Evolutionary conservation across 2,888 invertebrate genomes (phyloP), one percentile per base, ranked within the genome.

Genomic region (Carpatolechia fugitivella): DNA sequence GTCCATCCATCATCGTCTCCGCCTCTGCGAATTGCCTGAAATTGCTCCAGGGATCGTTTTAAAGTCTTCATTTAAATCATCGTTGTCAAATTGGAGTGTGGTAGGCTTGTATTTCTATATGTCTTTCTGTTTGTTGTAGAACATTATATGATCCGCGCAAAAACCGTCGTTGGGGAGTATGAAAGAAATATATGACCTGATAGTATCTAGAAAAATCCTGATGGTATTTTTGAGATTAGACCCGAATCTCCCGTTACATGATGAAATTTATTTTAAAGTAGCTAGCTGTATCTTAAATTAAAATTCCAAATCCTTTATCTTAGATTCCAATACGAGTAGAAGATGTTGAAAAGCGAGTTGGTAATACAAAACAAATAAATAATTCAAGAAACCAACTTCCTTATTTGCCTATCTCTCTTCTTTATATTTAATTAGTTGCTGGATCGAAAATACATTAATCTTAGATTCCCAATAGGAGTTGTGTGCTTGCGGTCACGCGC

Each of bases 401-500:
- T 29, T 44, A 29, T 44, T 29, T 14, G 29, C 29, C 20, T 38
- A 11, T 33, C n/a, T n/a, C n/a, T 38, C 18, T 41, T 13, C 11
- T 47, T 30, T 20, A 36, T 49, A 36, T 31, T 49, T 49, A 29
- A 41, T 41, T 40, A 52, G 41, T 35, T 18, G 36, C n/a, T 29
- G 40, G 41, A 46, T 50, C 36, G 18, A 29, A 55, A 53, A 40
- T 20, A 44, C 41, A 58, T 60, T 52, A 58, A 60, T 60, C 52
- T 59, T 62, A 49, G 56, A 57, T 58, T 57, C 52, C 54, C 59
- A 44, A 54, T 57, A 40, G 56, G 46, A 56, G 57, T 56, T 61
- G 46, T 59, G 58, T 57, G 57, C 60, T 61, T 61, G 54, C 61
- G 61, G 62, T 62, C 68, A 63, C 60, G 61, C 60, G 55, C 63